Evolutionary conservation across 2,797 vertebrate genomes (phyloP), one percentile per base, ranked within the genome.

Genomic region (Cossypha niveicapilla): DNA sequence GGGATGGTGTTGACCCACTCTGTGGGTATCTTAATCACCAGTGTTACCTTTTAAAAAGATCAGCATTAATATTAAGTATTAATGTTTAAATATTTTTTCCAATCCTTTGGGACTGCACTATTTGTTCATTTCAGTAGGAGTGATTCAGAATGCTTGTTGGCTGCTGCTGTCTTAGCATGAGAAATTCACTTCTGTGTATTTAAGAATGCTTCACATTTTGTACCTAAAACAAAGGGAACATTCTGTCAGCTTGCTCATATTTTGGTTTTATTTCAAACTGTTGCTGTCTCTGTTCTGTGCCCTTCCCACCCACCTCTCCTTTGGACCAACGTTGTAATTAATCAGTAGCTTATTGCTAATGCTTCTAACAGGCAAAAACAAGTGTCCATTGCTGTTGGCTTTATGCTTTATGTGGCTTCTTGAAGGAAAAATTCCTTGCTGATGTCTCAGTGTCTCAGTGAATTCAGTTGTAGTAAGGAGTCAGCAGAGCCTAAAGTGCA

Each of bases 221-320:
- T 94, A 57, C 90, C 88, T 90, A 92, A 93, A 94, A 87, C 92
- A 95, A 92, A 93, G 73, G 41, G 88, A 95, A 93, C 90, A 61
- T 91, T 94, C 78, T 96, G 84, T 91, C 65, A 85, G 87, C 91
- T 91, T 89, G 84, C 67, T 92, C 75, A 8, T 75, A 41, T 84
- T 93, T 85, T 92, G 57, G 62, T 88, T 94, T 65, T 74, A 80
- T 82, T 94, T 89, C 68, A 80, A 44, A 65, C 82, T 88, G 34
- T 88, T 94, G 51, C 81, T 76, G 60, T 63, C 44, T 71, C 56
- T 92, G 34, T 85, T 92, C 56, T 84, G 35, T 79, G 77, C 60
- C 48, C 62, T 90, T 93, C 63, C 83, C 60, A 72, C 61, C 70
- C 60, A 89, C 60, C 67, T 92, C 71, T 86, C 51, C 47, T 65